Percentiles rank a stretch among this genome's conserved stretches.
Evolutionary conservation across 2,797 vertebrate species (phyloP).

Genomic region (Acrossocheilus fasciatus): DNA sequence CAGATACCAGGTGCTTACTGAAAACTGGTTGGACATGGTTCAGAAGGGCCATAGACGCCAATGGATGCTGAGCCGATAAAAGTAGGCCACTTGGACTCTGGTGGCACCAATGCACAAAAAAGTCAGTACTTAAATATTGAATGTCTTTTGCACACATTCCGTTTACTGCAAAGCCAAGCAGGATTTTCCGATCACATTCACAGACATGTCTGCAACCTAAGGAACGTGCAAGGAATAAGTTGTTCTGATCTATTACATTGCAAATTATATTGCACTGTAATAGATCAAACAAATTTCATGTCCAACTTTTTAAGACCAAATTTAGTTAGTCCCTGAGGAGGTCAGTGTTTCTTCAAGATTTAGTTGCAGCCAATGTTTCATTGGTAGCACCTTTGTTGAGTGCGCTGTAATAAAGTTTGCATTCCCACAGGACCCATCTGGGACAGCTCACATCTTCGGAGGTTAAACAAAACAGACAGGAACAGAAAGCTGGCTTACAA

Average conservation of each 20-base stretch:
- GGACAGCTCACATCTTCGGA: slow-evolving; percentile 65
- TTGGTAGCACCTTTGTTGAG: slow-evolving; percentile 43
- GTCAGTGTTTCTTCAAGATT: slow-evolving; percentile 16
- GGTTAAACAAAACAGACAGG: slow-evolving; percentile 65
- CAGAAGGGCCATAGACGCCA: slow-evolving; percentile 35
- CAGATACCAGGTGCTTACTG: slow-evolving; percentile 36
- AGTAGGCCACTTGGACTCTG: slow-evolving; percentile 43
- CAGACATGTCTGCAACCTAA: slow-evolving; percentile 57
- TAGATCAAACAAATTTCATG: slow-evolving; percentile 13
- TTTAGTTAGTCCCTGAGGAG: slow-evolving; percentile 28
- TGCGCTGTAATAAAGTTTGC: slow-evolving; percentile 15
- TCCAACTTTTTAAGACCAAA: slow-evolving; percentile 10
- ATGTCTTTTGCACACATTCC: slow-evolving; percentile 54
- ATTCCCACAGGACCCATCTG: slow-evolving; percentile 72
- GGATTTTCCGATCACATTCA: slow-evolving; percentile 58
- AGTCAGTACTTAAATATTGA: slow-evolving; percentile 56
- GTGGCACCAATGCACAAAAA: slow-evolving; percentile 43
- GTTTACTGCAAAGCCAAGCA: slow-evolving; percentile 30
- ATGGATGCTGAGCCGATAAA: slow-evolving; percentile 31
- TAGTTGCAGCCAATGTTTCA: slow-evolving; percentile 20
- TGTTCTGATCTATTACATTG: slow-evolving; percentile 29
- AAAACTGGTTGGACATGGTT: slow-evolving; percentile 41
- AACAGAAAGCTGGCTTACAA: slow-evolving; percentile 71
- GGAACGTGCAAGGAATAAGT: slow-evolving; percentile 51
- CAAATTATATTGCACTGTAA: slow-evolving; percentile 22